Base-by-base conservation (phyloP, 2,888 invertebrate genomes). In the Polylopha cassiicola region DNA sequence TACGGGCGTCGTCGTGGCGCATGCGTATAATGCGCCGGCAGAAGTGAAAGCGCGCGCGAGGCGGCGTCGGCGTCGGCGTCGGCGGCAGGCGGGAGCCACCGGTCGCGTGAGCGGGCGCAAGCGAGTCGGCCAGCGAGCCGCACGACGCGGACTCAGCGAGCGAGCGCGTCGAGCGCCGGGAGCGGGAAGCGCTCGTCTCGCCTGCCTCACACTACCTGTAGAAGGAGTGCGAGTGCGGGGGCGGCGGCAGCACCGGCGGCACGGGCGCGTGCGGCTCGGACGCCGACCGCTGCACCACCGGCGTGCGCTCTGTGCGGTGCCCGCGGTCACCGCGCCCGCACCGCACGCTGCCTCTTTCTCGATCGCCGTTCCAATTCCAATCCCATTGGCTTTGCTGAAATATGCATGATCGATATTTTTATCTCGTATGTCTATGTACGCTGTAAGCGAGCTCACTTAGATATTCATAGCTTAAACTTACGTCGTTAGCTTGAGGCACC, bases 241-340 rank as follows among this genome's bases (percentile, higher is more conserved):
- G 82, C 56, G 87, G 85, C 41, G 87, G 77, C 65, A 85, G 59
- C 53, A 75, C 62, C 50, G 80, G 73, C 43, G 86, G 81, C 43
- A 87, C 74, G 13, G 87, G 87, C 32, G 89, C 87, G 65, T 89
- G 88, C 21, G 88, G 89, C 65, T 89, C 89, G 51, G 88, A 89
- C 26, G 88, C 88, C 21, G 89, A 89, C 9, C 89, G 82, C 68
- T 89, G 89, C 41, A 88, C 87, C 47, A 87, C 78, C 26, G 87
- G 87, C 44, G 87, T 69, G 48, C 76, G 79, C 39, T 73, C 80
- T 14, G 53, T 58, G 33, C 71, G 76, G 43, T 60, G 70, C 8
- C 58, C 48, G 9, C 61, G 52, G 14, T 65, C 60, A 29, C 46
- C 47, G 15, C 55, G 51, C 3, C 50, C 47, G 5, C 56, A 53